These are phyloP conservation scores for Gymnarchus niloticus DNA, from an alignment of 2,113 vertebrate species.

Conservation along the genomic window DNA sequence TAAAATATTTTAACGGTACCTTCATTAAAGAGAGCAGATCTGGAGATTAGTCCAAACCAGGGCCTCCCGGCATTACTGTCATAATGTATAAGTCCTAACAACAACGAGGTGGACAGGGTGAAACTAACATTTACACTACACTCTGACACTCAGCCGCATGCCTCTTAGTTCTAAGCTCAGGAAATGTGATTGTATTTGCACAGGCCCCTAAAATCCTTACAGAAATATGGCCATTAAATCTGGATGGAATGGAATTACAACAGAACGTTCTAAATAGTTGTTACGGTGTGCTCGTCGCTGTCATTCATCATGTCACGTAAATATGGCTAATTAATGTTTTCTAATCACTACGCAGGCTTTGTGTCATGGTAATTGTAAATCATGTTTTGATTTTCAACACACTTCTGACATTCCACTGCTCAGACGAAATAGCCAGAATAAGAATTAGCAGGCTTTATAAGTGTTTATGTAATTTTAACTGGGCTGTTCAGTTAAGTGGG, in stretches of 20 bases:
- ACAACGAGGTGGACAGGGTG: slow-evolving; percentile 3
- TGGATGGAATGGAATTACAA: slow-evolving; percentile 43
- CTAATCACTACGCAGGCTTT: slow-evolving; percentile 41
- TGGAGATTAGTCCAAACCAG: neutral
- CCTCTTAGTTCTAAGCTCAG: slow-evolving; percentile 26
- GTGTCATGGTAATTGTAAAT: slow-evolving; percentile 38
- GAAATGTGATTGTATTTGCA: slow-evolving; percentile 31
- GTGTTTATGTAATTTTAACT: neutral
- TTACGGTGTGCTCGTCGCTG: slow-evolving; percentile 42
- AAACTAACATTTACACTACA: slow-evolving; percentile 28
- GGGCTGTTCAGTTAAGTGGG: neutral
- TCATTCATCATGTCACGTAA: slow-evolving; percentile 42
- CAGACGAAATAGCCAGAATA: neutral
- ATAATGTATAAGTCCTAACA: neutral
- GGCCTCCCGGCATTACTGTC: neutral
- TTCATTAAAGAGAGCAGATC: neutral
- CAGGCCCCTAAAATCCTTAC: slow-evolving; percentile 40
- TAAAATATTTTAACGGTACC: neutral
- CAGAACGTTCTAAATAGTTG: slow-evolving; percentile 46
- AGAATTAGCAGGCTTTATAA: neutral
- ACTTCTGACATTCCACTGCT: neutral
- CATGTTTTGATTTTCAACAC: slow-evolving; percentile 26
- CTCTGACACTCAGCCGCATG: slow-evolving; percentile 21
- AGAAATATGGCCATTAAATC: neutral
- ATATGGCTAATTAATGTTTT: slow-evolving; percentile 55